A percentile compares a stretch with the other conserved stretches of the same genome.
phyloP scores from a whole-genome alignment of 2,888 invertebrate species.

The Brassicogethes aeneus region DNA sequence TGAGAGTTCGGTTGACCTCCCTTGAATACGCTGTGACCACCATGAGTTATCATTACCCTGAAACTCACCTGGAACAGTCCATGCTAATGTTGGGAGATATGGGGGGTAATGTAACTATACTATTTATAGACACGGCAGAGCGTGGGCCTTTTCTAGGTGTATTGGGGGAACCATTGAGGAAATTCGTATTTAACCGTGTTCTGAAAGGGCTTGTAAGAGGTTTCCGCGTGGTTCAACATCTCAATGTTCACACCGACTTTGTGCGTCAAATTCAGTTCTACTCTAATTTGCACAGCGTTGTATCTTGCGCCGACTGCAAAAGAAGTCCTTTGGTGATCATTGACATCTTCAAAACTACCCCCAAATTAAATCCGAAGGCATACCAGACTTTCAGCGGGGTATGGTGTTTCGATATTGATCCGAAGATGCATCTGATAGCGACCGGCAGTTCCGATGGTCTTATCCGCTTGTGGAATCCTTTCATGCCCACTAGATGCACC shows the following conservation, averaged over 20 bases:
- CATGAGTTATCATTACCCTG: constrained; percentile 54
- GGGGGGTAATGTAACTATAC: constrained; percentile 58
- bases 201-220: constrained; percentile 27
- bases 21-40: constrained; percentile 49
- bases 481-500: constrained; percentile 58
- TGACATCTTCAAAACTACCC: constrained; percentile 43
- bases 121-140: constrained; percentile 52
- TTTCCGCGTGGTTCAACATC: constrained; percentile 19
- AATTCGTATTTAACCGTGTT: constrained; percentile 46
- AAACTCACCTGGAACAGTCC: constrained; percentile 48
- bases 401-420: constrained; percentile 54
- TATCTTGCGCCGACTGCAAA: constrained; percentile 47
- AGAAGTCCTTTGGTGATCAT: constrained; percentile 50
- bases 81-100: constrained; percentile 66
- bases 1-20: constrained; percentile 60
- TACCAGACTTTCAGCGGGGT: constrained; percentile 48
- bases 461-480: constrained; percentile 69
- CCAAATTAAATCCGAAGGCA: neutral
- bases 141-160: constrained; percentile 65
- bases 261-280: constrained; percentile 62
- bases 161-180: constrained; percentile 51
- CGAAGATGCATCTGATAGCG: constrained; percentile 47
- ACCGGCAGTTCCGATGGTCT: constrained; percentile 70
- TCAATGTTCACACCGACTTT: constrained; percentile 24
- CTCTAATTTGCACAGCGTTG: constrained; percentile 53